These are phyloP conservation scores for roundworm (Caenorhabditis elegans) DNA, from an alignment of 1,140 invertebrate genomes.

Conservation along the genomic window WBcel235 BX284606.5:8351001-8351500, in stretches of 20 bases:
- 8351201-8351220: neutral
- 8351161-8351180: too few relatives aligned
- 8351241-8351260: neutral
- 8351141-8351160: too few relatives aligned
- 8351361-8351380: neutral
- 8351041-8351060: constrained; percentile 12
- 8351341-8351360: neutral
- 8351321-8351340: neutral
- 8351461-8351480: constrained; percentile 8
- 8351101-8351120: neutral
- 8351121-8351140: neutral
- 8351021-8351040: neutral
- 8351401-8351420: neutral
- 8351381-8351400: neutral
- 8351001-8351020: constrained; percentile 1
- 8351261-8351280: neutral
- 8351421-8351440: constrained; percentile 28
- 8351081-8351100: neutral
- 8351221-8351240: neutral
- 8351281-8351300: neutral
- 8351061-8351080: constrained; percentile 27
- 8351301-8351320: neutral
- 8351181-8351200: neutral
- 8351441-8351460: constrained; percentile 18
- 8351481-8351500: constrained; percentile 20